Conservation (phyloP, 1,140 invertebrate genomes). For the Ostrea edulis region DNA sequence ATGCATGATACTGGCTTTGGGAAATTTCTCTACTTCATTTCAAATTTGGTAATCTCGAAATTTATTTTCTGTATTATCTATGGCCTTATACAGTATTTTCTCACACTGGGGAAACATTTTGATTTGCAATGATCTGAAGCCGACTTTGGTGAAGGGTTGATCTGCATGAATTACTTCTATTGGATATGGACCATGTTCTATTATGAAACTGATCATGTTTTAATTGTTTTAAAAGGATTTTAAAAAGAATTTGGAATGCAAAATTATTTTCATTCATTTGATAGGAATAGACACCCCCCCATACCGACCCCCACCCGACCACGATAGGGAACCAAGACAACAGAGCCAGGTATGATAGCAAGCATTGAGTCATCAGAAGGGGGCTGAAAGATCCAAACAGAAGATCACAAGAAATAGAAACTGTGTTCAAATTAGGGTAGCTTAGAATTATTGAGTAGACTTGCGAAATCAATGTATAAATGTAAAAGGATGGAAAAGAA, state of each 20-base stretch:
- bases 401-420: neutral
- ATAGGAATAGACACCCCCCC: slow-evolving; percentile 49
- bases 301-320: slow-evolving; percentile 50
- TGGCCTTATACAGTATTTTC: neutral
- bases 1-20: neutral
- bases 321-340: slow-evolving; percentile 57
- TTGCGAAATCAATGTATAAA: neutral
- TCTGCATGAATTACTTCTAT: neutral
- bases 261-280: slow-evolving; percentile 18
- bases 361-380: neutral
- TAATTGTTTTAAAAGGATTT: neutral
- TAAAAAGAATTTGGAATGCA: slow-evolving; percentile 1
- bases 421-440: slow-evolving; percentile 12
- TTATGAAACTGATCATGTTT: neutral
- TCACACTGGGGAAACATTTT: neutral
- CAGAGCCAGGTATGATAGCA: slow-evolving; percentile 64
- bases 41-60: neutral
- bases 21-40: slow-evolving; percentile 7
- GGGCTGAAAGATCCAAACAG: neutral
- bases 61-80: neutral
- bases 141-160: neutral
- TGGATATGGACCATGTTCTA: neutral
- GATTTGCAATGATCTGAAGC: neutral
- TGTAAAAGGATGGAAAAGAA: neutral
- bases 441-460: neutral